phyloP scores from a whole-genome alignment of 2,888 invertebrate species.

The Drosophila pegasa region DNA sequence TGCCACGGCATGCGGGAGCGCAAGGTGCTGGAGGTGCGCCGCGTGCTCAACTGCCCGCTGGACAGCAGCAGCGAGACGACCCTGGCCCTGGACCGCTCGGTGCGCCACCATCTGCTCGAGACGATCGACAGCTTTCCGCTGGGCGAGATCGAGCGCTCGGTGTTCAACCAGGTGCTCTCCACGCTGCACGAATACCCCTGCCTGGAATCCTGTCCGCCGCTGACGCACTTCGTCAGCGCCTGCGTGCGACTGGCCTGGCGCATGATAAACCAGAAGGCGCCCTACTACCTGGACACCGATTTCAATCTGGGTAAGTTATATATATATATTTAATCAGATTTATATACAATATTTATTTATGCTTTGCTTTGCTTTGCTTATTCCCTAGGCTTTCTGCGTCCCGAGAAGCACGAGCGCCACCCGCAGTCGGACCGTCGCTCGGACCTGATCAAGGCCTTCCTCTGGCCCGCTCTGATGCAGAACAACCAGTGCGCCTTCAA shows the following conservation, averaged over 20 bases:
- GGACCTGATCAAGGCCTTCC: slow-evolving; percentile 91
- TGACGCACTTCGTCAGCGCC: slow-evolving; percentile 92
- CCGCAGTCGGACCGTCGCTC: slow-evolving; percentile 91
- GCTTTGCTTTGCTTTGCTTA: too few species aligned
- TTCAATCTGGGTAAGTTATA: slow-evolving; percentile 87
- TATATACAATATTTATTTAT: neutral
- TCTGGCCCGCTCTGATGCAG: slow-evolving; percentile 95
- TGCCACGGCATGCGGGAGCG: slow-evolving; percentile 90
- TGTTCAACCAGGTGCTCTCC: slow-evolving; percentile 90
- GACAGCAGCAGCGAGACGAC: slow-evolving; percentile 85
- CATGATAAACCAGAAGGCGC: slow-evolving; percentile 90
- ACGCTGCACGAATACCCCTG: slow-evolving; percentile 97
- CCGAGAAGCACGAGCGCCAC: slow-evolving; percentile 92
- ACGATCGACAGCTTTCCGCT: slow-evolving; percentile 90
- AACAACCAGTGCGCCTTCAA: slow-evolving; percentile 92
- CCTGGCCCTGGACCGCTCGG: slow-evolving; percentile 86
- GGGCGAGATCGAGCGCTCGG: slow-evolving; percentile 89
- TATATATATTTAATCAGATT: neutral
- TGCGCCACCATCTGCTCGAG: slow-evolving; percentile 88
- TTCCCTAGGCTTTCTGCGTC: slow-evolving; percentile 87
- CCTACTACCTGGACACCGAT: slow-evolving; percentile 89
- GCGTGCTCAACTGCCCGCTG: slow-evolving; percentile 86
- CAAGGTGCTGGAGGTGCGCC: slow-evolving; percentile 90
- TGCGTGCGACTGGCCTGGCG: slow-evolving; percentile 96
- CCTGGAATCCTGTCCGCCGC: slow-evolving; percentile 90